Percentiles rank a stretch among this genome's conserved stretches.
Evolutionary conservation across 2,113 vertebrate genomes (phyloP).

Genomic region (Accipiter cooperii): DNA sequence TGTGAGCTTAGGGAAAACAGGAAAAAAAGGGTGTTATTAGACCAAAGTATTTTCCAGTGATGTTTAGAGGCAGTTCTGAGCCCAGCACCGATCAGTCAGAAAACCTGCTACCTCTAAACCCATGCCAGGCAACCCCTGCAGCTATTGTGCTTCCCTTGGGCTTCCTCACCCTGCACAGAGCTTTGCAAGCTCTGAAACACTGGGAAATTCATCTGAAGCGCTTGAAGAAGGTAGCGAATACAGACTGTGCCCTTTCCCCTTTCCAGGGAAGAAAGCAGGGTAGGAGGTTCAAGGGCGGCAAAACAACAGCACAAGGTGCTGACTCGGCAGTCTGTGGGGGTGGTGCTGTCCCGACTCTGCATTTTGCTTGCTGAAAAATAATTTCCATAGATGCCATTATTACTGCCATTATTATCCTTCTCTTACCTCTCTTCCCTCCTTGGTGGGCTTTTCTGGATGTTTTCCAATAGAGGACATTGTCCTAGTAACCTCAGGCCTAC

Average conservation of each 20-base stretch:
- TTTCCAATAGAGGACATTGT: neutral
- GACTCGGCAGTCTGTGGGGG: neutral
- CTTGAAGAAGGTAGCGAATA: neutral
- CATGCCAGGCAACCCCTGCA: neutral
- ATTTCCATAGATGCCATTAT: neutral
- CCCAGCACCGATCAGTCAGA: neutral
- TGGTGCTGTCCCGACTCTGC: neutral
- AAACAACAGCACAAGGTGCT: neutral
- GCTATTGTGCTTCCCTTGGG: neutral
- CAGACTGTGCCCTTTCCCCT: neutral
- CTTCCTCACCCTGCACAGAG: neutral
- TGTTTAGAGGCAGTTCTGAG: neutral
- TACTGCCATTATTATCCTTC: neutral
- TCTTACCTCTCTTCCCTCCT: neutral
- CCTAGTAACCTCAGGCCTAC: neutral
- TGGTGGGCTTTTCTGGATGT: neutral
- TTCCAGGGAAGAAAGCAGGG: neutral
- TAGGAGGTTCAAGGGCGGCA: neutral
- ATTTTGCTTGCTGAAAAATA: neutral
- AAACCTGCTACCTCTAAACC: neutral
- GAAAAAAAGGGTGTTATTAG: neutral
- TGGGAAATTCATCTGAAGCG: neutral
- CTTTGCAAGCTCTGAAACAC: neutral
- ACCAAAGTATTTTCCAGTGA: constrained; percentile 16
- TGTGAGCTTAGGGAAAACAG: neutral